These are phyloP conservation scores for Ophiodon elongatus DNA, from an alignment of 2,113 vertebrate genomes.

Conservation along the genomic window DNA sequence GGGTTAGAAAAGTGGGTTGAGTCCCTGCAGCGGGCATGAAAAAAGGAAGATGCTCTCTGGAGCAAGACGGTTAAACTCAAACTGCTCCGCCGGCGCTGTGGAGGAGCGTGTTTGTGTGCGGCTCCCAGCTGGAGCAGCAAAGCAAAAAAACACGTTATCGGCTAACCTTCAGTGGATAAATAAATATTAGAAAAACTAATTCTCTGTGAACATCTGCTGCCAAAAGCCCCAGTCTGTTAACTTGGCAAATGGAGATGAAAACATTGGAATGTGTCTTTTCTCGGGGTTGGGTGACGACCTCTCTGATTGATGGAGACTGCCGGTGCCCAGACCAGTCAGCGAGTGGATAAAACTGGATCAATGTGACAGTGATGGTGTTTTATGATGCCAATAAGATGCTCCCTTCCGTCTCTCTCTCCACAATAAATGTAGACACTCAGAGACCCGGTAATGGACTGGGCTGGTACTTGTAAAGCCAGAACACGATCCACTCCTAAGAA, in stretches of 20 bases:
- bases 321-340: conserved; percentile 51
- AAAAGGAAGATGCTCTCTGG: neutral
- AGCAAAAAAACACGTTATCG: neutral
- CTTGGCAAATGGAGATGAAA: conserved; percentile 49
- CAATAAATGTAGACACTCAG: conserved; percentile 48
- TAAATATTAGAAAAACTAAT: conserved; percentile 31
- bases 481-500: conserved; percentile 14
- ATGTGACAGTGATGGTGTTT: conserved; percentile 75
- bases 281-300: conserved; percentile 3
- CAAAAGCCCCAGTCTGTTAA: conserved; percentile 44
- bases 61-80: conserved; percentile 2
- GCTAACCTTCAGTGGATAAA: conserved; percentile 33
- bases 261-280: conserved; percentile 43
- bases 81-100: neutral
- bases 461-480: conserved; percentile 62
- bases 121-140: neutral
- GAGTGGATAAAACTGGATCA: conserved; percentile 72
- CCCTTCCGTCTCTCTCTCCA: conserved; percentile 23
- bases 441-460: conserved; percentile 59
- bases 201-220: conserved; percentile 45
- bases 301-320: conserved; percentile 55
- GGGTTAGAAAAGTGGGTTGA: conserved; percentile 3
- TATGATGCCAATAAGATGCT: conserved; percentile 72
- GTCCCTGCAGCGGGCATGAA: neutral
- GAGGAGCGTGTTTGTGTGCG: neutral